These are phyloP conservation scores for Crocallis elinguaria DNA, from an alignment of 2,888 invertebrate species.

Conservation along the genomic window DNA sequence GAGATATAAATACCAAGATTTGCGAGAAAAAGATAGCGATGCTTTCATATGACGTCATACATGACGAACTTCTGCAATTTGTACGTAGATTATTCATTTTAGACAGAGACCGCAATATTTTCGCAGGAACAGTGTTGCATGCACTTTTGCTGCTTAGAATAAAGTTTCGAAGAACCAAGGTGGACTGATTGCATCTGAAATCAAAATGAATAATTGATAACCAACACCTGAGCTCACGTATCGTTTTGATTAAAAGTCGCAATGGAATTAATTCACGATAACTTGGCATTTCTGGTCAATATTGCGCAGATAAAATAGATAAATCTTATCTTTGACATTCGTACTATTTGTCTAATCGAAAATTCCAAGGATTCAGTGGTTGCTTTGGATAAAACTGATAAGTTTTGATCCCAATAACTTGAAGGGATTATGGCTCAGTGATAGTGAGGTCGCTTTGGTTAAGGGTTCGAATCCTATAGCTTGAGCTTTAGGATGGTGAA, in stretches of 20 bases:
- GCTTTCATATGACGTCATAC: too few species aligned
- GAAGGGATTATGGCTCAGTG: too few species aligned
- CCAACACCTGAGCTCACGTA: not conserved
- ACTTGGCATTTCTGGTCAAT: constrained; percentile 4
- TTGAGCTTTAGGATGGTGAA: too few species aligned
- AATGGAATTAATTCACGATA: constrained; percentile 3
- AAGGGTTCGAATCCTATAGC: too few species aligned
- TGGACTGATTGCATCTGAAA: constrained; percentile 1
- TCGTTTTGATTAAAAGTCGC: constrained; percentile 5
- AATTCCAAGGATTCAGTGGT: constrained; percentile 13
- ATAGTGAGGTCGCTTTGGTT: too few species aligned
- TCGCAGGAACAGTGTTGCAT: too few species aligned
- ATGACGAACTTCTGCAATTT: too few species aligned
- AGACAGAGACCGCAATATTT: too few species aligned
- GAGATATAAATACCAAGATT: too few species aligned
- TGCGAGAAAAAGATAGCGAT: too few species aligned
- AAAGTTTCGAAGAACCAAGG: not conserved
- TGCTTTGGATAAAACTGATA: constrained; percentile 12
- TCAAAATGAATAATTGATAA: constrained; percentile 13
- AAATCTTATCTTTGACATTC: constrained; percentile 17
- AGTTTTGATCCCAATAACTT: not conserved
- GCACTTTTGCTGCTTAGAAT: too few species aligned
- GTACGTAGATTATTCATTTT: too few species aligned
- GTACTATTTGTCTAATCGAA: constrained; percentile 15
- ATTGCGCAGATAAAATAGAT: constrained; percentile 9